Percentiles rank a stretch among this genome's conserved stretches.
Conservation (phyloP, 2,797 vertebrate genomes). For the Lutjanus argentimaculatus region DNA sequence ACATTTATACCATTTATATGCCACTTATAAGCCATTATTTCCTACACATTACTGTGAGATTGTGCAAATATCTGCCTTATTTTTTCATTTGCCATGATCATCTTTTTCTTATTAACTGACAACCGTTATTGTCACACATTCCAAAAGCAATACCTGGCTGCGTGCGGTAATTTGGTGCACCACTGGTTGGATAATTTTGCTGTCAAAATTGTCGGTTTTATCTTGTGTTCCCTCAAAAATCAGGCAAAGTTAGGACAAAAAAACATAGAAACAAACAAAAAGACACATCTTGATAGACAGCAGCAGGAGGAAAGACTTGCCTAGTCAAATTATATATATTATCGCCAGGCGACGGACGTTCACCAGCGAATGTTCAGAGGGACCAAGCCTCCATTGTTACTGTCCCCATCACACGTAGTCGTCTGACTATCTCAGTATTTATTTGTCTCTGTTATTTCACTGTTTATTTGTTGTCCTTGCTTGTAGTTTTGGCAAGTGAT, state of each 20-base stretch:
- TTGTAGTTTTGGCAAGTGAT: neutral
- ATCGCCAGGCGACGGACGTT: neutral
- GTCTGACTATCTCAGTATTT: neutral
- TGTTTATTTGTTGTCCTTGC: neutral
- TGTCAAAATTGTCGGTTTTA: neutral
- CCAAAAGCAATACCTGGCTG: neutral
- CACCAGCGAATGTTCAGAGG: neutral
- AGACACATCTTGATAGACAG: neutral
- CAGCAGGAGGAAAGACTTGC: neutral
- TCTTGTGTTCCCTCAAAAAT: neutral
- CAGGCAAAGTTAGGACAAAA: neutral
- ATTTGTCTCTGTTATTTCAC: neutral
- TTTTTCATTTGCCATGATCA: neutral
- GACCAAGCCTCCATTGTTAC: neutral
- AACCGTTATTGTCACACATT: neutral
- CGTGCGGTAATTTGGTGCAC: neutral
- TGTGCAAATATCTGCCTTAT: neutral
- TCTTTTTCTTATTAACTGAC: neutral
- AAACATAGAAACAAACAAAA: neutral
- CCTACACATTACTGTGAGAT: neutral
- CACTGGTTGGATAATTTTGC: neutral
- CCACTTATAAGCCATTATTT: neutral
- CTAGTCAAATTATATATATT: slow-evolving; percentile 5
- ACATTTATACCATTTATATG: slow-evolving; percentile 12
- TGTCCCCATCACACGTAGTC: neutral